phyloP scores from a whole-genome alignment of 2,113 vertebrate genomes.

The Neodon shergylaensis region DNA sequence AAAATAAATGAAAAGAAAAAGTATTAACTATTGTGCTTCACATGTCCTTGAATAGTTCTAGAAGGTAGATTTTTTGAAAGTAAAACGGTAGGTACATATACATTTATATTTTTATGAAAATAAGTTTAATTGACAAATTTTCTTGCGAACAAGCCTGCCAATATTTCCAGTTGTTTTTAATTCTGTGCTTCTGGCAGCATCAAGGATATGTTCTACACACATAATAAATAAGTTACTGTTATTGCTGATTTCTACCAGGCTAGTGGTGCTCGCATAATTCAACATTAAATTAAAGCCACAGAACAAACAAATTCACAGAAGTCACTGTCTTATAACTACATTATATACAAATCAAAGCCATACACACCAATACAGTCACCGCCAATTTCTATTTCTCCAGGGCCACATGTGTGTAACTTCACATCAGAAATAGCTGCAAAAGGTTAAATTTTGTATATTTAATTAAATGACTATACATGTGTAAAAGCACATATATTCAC shows the following conservation, averaged over 20 bases:
- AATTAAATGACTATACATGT: not conserved
- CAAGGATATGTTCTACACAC: not conserved
- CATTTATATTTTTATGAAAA: not conserved
- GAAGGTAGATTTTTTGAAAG: not conserved
- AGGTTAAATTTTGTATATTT: slow-evolving; percentile 32
- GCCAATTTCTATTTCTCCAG: slow-evolving; percentile 78
- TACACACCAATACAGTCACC: slow-evolving; percentile 86
- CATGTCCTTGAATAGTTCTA: not conserved
- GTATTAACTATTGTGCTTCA: not conserved
- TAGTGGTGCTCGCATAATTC: not conserved
- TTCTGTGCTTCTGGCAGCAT: not conserved
- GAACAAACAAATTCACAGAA: not conserved
- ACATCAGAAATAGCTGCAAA: slow-evolving; percentile 83
- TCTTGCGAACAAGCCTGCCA: not conserved
- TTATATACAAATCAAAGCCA: slow-evolving; percentile 17
- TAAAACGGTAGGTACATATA: not conserved
- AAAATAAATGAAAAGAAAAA: not conserved
- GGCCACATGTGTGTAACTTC: slow-evolving; percentile 80
- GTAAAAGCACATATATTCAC: not conserved
- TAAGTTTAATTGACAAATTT: not conserved
- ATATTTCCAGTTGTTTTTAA: not conserved
- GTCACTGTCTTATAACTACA: not conserved
- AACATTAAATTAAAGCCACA: not conserved
- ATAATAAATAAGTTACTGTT: not conserved
- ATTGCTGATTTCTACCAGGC: not conserved